Evolutionary conservation across 1,140 invertebrate genomes (phyloP).

Genomic region (Panulirus ornatus): DNA sequence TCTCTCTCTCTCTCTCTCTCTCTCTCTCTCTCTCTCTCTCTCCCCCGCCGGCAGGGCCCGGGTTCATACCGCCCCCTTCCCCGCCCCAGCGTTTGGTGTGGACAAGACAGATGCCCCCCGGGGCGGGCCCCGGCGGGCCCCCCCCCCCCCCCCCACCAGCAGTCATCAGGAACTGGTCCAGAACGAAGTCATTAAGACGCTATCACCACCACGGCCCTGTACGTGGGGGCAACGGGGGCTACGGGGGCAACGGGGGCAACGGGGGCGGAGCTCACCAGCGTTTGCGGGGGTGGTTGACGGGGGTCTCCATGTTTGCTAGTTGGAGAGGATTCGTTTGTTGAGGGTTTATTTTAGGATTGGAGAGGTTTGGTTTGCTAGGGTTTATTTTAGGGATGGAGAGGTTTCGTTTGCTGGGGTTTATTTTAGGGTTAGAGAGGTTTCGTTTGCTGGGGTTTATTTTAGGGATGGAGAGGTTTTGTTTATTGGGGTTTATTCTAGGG

Average conservation of each 20-base stretch:
- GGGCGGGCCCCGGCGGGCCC: background rate
- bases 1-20: background rate
- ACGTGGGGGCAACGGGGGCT: background rate
- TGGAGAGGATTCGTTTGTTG: no score
- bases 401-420: no score
- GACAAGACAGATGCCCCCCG: background rate
- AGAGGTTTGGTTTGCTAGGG: no score
- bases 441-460: no score
- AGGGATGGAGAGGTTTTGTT: no score
- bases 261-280: background rate
- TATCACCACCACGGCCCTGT: background rate
- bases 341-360: no score
- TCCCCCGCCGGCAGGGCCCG: background rate
- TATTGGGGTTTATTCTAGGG: no score
- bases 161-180: slow-evolving; percentile 3
- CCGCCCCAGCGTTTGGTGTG: background rate
- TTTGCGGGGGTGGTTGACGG: no score
- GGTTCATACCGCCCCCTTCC: background rate
- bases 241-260: background rate
- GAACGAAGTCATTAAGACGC: background rate
- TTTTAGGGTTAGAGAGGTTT: no score
- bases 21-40: background rate
- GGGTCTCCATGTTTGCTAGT: no score
- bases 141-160: background rate
- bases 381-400: no score